Percentiles rank a stretch among this genome's conserved stretches.
phyloP scores from a whole-genome alignment of 1,140 invertebrate genomes.

The Phymorhynchus buccinoides region DNA sequence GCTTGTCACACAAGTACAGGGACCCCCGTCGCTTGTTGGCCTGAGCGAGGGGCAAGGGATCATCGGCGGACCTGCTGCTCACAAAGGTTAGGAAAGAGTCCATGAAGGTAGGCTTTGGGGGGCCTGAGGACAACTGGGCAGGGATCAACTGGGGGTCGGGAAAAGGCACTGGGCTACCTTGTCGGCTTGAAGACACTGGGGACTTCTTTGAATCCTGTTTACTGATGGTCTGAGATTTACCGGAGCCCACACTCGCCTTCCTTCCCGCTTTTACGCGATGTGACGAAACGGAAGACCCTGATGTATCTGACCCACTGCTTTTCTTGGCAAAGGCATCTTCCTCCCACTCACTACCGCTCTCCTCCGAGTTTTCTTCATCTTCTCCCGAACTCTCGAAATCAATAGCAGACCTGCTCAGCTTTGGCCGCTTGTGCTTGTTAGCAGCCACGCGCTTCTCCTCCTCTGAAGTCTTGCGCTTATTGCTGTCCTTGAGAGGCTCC shows the following conservation, averaged over 20 bases:
- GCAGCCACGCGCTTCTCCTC: not conserved
- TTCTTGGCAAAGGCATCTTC: not conserved
- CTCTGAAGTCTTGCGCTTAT: not conserved
- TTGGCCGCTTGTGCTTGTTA: not conserved
- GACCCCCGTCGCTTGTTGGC: not conserved
- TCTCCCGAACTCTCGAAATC: not conserved
- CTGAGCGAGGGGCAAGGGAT: conserved; percentile 9
- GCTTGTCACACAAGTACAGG: not conserved
- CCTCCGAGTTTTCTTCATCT: not conserved
- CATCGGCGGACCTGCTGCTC: conserved; percentile 31
- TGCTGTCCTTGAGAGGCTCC: conserved; percentile 14
- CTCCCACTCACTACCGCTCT: not conserved
- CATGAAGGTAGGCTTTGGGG: conserved; percentile 28
- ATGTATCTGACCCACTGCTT: not conserved
- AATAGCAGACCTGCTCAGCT: not conserved
- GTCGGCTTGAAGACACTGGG: not conserved
- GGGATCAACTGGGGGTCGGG: not conserved
- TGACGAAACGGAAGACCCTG: not conserved
- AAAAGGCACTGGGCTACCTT: not conserved
- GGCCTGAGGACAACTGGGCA: not conserved
- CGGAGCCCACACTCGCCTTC: conserved; percentile 18
- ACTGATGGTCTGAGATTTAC: not conserved
- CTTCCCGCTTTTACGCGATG: not conserved
- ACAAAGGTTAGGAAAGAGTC: conserved; percentile 30
- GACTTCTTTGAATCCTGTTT: not conserved